Evolutionary conservation across 2,888 invertebrate genomes (phyloP).

Genomic region (Yponomeuta malinellus): DNA sequence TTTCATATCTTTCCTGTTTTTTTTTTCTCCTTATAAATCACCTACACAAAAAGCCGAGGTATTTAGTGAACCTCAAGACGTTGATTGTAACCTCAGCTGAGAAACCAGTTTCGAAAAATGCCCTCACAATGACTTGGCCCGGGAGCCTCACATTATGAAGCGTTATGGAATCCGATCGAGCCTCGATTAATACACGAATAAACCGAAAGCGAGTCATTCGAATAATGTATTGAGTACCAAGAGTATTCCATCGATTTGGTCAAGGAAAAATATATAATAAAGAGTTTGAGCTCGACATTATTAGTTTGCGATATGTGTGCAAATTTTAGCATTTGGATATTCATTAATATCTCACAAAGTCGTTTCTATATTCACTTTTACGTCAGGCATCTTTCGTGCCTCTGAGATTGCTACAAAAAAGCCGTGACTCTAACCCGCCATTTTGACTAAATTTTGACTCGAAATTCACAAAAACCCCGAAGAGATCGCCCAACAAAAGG

Average conservation of each 20-base stretch:
- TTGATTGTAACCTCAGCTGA: conserved; percentile 2
- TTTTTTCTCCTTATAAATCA: background rate
- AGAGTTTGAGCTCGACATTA: conserved; percentile 35
- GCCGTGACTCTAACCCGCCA: background rate
- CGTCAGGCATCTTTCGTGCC: background rate
- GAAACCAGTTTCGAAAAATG: conserved; percentile 12
- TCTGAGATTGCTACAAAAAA: background rate
- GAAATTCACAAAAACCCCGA: conserved; percentile 23
- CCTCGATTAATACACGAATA: conserved; percentile 13
- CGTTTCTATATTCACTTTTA: background rate
- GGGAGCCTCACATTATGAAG: conserved; percentile 5
- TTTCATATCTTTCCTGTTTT: background rate
- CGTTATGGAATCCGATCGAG: conserved; percentile 6
- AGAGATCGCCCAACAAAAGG: conserved; percentile 15
- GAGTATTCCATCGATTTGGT: conserved; percentile 42
- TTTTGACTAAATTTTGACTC: conserved; percentile 60
- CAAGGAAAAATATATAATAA: conserved; percentile 34
- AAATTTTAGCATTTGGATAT: background rate
- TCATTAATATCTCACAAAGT: background rate
- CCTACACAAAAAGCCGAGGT: background rate
- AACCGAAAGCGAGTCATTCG: background rate
- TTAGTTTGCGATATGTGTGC: background rate
- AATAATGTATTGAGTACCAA: conserved; percentile 23
- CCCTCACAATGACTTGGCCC: conserved; percentile 11
- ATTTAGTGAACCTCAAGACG: conserved; percentile 1